These are phyloP conservation scores for Ophioderma brevispina DNA, from an alignment of 35 echinoderm and acorn worm genomes.

Conservation along the genomic window DNA sequence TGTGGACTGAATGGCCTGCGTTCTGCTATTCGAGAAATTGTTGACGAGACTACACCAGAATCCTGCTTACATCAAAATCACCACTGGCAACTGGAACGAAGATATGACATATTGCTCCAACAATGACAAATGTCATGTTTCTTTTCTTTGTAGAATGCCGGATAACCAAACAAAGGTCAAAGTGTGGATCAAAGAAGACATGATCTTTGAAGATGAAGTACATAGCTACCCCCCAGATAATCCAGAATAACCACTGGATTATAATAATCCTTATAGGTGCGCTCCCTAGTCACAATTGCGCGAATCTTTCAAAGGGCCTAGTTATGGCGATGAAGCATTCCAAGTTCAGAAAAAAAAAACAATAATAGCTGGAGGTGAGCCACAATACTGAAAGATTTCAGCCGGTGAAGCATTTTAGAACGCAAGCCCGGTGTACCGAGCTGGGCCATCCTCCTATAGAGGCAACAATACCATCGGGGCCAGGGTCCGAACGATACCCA, in stretches of 20 bases:
- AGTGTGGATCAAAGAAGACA: neutral
- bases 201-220: neutral
- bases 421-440: neutral
- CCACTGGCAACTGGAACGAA: neutral
- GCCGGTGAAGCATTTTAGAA: neutral
- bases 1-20: no score
- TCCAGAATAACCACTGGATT: neutral
- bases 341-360: neutral
- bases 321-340: neutral
- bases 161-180: neutral
- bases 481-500: neutral
- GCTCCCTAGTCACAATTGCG: neutral
- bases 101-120: neutral
- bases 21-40: no score
- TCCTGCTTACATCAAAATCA: neutral
- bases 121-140: neutral
- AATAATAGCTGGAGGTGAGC: neutral
- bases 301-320: neutral
- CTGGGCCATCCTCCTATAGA: neutral
- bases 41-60: no score
- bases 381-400: neutral
- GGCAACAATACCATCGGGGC: neutral
- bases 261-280: neutral
- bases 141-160: neutral
- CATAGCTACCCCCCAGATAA: neutral